Evolutionary conservation across 2,113 vertebrate genomes (phyloP).

Genomic region (Otus sunia): DNA sequence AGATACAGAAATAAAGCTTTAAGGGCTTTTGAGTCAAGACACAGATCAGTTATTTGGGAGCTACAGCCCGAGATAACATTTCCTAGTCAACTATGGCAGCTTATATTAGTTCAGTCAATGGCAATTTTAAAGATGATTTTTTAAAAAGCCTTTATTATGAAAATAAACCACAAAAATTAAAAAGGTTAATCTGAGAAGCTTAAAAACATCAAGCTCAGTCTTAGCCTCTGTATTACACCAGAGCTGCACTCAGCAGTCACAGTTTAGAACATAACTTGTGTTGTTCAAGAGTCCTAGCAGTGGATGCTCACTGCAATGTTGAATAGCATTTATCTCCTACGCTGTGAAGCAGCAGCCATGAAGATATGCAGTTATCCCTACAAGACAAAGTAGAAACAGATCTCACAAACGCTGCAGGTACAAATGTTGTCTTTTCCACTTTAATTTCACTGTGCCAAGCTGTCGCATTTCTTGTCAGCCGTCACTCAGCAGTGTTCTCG

Average conservation of each 20-base stretch:
- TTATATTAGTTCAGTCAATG: not conserved
- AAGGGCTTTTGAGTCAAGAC: not conserved
- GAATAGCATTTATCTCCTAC: not conserved
- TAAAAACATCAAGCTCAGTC: not conserved
- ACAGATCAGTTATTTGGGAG: not conserved
- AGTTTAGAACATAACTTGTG: not conserved
- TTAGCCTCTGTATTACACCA: not conserved
- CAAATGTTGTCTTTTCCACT: not conserved
- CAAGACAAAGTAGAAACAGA: not conserved
- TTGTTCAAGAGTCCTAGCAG: not conserved
- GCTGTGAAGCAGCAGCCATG: not conserved
- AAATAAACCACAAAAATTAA: not conserved
- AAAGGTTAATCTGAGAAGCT: not conserved
- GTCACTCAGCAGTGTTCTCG: not conserved
- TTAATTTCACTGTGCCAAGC: not conserved
- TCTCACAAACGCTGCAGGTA: not conserved
- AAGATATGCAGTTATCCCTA: not conserved
- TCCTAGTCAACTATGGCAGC: not conserved
- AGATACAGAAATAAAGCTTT: slow-evolving; percentile 9
- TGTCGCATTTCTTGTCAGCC: not conserved
- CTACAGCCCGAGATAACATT: not conserved
- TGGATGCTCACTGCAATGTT: not conserved
- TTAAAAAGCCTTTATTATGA: not conserved
- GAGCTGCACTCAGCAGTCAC: not conserved
- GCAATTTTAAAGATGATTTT: not conserved